Base-by-base conservation (phyloP, 2,888 invertebrate species). In the Dicranocentrus wangi region DNA sequence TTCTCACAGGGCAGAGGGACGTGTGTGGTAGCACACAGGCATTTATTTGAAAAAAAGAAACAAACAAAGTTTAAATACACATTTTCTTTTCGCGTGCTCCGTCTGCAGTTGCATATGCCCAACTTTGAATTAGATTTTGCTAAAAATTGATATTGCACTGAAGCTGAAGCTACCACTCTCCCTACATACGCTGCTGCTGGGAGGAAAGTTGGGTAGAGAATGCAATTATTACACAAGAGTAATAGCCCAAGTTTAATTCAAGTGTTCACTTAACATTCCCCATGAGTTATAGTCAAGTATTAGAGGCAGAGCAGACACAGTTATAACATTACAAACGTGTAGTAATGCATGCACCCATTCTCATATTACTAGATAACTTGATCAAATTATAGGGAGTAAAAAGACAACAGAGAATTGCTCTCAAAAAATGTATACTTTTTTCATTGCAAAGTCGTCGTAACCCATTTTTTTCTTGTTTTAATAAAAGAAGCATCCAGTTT, bases 191-290 rank as follows among this genome's bases (percentile, higher is more conserved):
- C 5, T 10, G 32, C 32, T 32, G 10, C 3, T 10, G 47, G 47
- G n/a, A 47, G 47, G 47, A 47, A 10, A 23, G 23, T 21, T 13
- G 7, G 3, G 55, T 55, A 21, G 21, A 55, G 21, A 55, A 21
- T 55, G 55, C 55, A 47, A 47, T 47, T 47, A 47, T 47, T 47
- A 47, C 47, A 19, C 55, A 55, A 55, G 55, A 55, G 55, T 55
- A 55, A 55, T 55, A 55, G 55, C 55, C 2, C 23, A 23, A 55
- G 55, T 55, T 55, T 55, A 55, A 55, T 55, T 55, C 55, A 21
- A 55, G 55, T 55, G 23, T 21, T 55, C 55, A 3, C 32, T 32
- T 32, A 10, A 32, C 61, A 28, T 32, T n/a, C 60, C 60, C n/a
- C 60, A 60, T 27, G 55, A 55, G 55, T 23, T 47, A 8, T 21